Conservation (phyloP, 2,888 invertebrate species). For the Parnassius orleans region DNA sequence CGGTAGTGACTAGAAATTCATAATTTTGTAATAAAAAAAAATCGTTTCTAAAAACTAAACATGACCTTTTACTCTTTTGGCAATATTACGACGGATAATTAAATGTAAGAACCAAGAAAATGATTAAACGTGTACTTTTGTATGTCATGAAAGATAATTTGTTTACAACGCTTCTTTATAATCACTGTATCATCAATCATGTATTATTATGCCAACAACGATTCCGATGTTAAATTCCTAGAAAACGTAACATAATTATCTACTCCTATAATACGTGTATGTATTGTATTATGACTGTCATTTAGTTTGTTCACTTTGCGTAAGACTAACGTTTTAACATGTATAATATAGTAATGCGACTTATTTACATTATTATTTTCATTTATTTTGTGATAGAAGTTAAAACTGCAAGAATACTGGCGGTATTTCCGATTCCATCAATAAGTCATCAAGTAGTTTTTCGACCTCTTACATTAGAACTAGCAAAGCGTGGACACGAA, state of each 20-base stretch:
- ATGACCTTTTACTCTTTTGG: too few relatives aligned
- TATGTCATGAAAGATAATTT: too few relatives aligned
- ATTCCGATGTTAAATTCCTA: too few relatives aligned
- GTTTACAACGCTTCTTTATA: too few relatives aligned
- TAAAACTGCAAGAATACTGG: slow-evolving; percentile 43
- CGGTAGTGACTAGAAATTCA: too few relatives aligned
- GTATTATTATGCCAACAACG: not conserved
- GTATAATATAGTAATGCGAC: not conserved
- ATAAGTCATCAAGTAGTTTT: slow-evolving; percentile 47
- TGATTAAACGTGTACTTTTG: too few relatives aligned
- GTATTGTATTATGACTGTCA: not conserved
- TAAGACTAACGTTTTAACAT: slow-evolving; percentile 5
- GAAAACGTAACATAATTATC: not conserved
- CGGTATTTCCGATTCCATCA: slow-evolving; percentile 43
- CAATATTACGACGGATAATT: too few relatives aligned
- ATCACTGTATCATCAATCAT: not conserved
- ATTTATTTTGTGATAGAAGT: not conserved
- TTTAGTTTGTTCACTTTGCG: not conserved
- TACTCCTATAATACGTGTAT: not conserved
- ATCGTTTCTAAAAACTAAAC: too few relatives aligned
- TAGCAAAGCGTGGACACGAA: slow-evolving; percentile 53
- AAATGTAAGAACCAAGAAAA: too few relatives aligned
- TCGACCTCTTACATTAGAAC: slow-evolving; percentile 42
- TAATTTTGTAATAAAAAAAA: too few relatives aligned
- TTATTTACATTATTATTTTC: not conserved